These are phyloP conservation scores for Macrophya alboannulata DNA, from an alignment of 2,888 invertebrate species.

Conservation along the genomic window DNA sequence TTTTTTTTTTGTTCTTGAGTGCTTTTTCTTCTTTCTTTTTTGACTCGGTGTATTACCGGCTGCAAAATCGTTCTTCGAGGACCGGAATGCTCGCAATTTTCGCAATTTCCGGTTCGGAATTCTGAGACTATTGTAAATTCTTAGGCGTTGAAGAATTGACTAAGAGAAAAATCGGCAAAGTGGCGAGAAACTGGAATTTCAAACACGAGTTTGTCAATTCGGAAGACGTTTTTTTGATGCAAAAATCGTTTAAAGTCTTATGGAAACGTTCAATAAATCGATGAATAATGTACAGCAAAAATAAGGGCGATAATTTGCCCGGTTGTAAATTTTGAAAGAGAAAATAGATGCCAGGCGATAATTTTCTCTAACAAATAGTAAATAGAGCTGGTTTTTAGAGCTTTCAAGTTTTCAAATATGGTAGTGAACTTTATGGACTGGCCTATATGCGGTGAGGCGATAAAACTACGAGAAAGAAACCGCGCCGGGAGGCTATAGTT, in stretches of 20 bases:
- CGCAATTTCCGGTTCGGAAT: constrained; percentile 13
- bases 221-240: neutral
- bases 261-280: neutral
- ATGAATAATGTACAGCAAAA: neutral
- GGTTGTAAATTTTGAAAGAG: neutral
- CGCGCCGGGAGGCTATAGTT: neutral
- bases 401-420: neutral
- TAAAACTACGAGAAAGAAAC: constrained; percentile 20
- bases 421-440: constrained; percentile 15
- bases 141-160: neutral
- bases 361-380: neutral
- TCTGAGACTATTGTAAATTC: neutral
- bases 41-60: neutral
- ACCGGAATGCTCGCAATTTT: constrained; percentile 18
- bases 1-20: neutral
- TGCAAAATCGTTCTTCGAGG: constrained; percentile 1
- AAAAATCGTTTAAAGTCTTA: neutral
- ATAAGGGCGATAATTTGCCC: neutral
- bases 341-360: constrained; percentile 29
- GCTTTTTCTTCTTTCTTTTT: neutral
- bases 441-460: neutral
- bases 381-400: constrained; percentile 3
- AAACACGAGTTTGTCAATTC: neutral
- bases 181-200: neutral
- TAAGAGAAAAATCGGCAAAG: neutral